Evolutionary conservation across 2,888 invertebrate genomes (phyloP).

Genomic region (Sipunculus nudus): DNA sequence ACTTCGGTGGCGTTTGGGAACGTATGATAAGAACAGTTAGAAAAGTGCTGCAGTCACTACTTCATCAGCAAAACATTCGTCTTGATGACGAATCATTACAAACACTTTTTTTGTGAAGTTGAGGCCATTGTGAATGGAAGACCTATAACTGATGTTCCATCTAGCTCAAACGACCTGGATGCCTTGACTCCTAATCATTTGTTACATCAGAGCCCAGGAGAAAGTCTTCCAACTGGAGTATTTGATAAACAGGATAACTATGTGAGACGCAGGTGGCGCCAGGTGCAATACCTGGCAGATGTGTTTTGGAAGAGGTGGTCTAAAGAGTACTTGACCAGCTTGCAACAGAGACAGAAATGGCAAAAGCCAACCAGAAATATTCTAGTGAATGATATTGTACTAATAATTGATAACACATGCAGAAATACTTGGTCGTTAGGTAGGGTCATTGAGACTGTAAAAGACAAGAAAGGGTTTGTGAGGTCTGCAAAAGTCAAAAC

Average conservation of each 20-base stretch:
- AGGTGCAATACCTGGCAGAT: constrained; percentile 27
- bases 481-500: too few relatives aligned
- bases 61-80: neutral
- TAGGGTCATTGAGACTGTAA: neutral
- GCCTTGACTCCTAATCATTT: neutral
- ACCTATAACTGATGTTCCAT: neutral
- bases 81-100: neutral
- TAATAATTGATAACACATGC: constrained; percentile 18
- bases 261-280: constrained; percentile 25
- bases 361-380: neutral
- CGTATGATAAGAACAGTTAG: constrained; percentile 1
- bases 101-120: constrained; percentile 1
- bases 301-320: constrained; percentile 29
- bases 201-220: neutral
- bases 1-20: constrained; percentile 3
- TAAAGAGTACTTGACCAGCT: constrained; percentile 10
- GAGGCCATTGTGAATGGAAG: neutral
- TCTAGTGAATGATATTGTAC: constrained; percentile 11
- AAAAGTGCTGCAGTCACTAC: neutral
- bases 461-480: neutral
- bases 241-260: constrained; percentile 23
- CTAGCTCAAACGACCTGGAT: neutral
- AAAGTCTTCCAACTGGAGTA: constrained; percentile 16
- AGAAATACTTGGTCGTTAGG: constrained; percentile 23
- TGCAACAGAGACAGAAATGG: constrained; percentile 20